These are phyloP conservation scores for Eupristina koningsbergeri DNA, from an alignment of 1,140 invertebrate genomes.

Conservation along the genomic window DNA sequence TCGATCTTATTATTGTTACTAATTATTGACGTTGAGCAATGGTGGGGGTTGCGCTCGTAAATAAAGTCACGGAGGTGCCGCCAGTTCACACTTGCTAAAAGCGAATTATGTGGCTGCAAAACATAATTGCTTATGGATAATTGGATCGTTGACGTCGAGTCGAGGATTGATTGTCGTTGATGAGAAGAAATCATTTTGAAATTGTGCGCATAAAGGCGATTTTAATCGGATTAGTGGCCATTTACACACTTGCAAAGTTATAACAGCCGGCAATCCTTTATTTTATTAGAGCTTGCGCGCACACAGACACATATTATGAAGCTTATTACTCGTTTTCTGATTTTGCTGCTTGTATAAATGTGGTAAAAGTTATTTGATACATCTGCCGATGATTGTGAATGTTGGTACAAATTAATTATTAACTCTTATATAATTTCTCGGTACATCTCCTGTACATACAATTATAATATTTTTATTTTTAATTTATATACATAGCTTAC, in stretches of 20 bases:
- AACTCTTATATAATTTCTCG: neutral
- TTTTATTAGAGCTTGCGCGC: slow-evolving; percentile 11
- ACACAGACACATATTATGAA: neutral
- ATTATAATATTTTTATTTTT: neutral
- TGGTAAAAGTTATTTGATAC: neutral
- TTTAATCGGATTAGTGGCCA: slow-evolving; percentile 36
- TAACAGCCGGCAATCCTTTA: slow-evolving; percentile 3
- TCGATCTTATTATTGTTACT: neutral
- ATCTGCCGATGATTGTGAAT: neutral
- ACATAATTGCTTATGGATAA: too few relatives aligned
- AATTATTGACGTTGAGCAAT: too few relatives aligned
- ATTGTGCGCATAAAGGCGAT: neutral
- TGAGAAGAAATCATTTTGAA: slow-evolving; percentile 43
- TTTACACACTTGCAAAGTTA: neutral
- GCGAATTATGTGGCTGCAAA: slow-evolving; percentile 14
- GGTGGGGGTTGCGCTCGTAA: neutral
- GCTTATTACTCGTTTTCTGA: neutral
- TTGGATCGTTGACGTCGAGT: too few relatives aligned
- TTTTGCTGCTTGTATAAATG: neutral
- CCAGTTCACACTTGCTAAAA: slow-evolving; percentile 32
- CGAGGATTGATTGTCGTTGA: slow-evolving; percentile 3
- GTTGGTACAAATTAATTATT: neutral
- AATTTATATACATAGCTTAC: neutral
- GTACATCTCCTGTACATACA: neutral
- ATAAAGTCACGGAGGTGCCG: neutral